Evolutionary conservation across 2,113 vertebrate genomes (phyloP), one percentile per base, ranked within the genome.

Genomic region (Gnathonemus longibarbis): DNA sequence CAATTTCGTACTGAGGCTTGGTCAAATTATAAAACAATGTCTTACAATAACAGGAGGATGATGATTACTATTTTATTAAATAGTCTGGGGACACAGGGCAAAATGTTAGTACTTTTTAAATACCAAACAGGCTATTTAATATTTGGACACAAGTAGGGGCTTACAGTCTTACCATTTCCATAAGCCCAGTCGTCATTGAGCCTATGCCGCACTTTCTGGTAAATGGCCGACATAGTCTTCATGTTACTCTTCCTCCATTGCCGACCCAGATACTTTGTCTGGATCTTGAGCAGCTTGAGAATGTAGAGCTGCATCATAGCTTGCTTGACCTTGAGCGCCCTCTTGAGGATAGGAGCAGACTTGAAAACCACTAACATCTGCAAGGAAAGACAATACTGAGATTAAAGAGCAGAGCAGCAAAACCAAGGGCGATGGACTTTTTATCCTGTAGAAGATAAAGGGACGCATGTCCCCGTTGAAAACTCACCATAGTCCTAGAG

Each of bases 331-430:
- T 99, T 99, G 91, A 99, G 96, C 0, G 98, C 97, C 3, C 98
- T 95, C 93, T 99, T 99, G 92, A 99, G 95, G 92, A 99, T 99
- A 0, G 98, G 98, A 6, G 98, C 98, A 0, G 98, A 99, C 90
- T 99, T 99, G 89, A 99, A 99, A 83, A 99, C 98, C n/a, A 99
- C 98, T 93, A 99, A 93, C 98, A 99, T 98, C 98, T 99, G 92
- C 0, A 50, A 77, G 3, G 8, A 46, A 46, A 45, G 62, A 11
- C 88, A 0, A 87, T n/a, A 35, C 6, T 53, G 24, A 89, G 80
- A 56, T 39, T 11, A 27, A 24, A 45, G 27, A 42, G 56, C 19
- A 46, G 19, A 21, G 42, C 24, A 19, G 24, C 39, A 19, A 80
- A 80, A 19, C 15, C 74, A 42, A 80, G 35, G 17, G 74, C 2